phyloP scores from a whole-genome alignment of 2,888 invertebrate genomes.

The Zelleria hepariella region DNA sequence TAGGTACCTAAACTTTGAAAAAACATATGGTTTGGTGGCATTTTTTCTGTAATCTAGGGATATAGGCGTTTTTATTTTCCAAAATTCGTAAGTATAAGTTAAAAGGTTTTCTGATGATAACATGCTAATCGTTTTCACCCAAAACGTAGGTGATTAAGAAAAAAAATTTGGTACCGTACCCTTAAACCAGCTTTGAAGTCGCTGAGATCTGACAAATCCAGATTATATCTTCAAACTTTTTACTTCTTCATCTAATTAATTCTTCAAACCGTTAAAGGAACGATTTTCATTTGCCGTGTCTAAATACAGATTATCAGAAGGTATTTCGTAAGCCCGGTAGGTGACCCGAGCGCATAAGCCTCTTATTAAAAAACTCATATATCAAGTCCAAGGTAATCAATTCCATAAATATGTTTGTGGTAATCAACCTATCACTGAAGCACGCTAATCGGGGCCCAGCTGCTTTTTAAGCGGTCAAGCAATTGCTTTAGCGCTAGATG shows the following conservation, averaged over 20 bases:
- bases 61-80: too few species aligned
- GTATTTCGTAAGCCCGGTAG: not conserved
- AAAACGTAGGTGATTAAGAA: too few species aligned
- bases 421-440: constrained; percentile 56
- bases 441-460: constrained; percentile 34
- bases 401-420: constrained; percentile 53
- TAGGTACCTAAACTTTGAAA: too few species aligned
- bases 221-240: not conserved
- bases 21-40: too few species aligned
- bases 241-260: not conserved
- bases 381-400: constrained; percentile 17
- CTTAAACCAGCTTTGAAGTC: not conserved
- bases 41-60: too few species aligned
- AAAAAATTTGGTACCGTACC: too few species aligned
- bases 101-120: too few species aligned
- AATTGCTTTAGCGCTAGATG: not conserved
- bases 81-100: too few species aligned
- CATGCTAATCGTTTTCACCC: too few species aligned
- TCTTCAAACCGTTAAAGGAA: not conserved
- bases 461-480: not conserved
- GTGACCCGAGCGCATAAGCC: not conserved
- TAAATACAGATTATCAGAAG: not conserved
- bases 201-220: not conserved
- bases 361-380: constrained; percentile 8
- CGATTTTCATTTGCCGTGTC: too few species aligned